Base-by-base conservation (phyloP, 2,888 invertebrate genomes). In the Apodemia duryi region DNA sequence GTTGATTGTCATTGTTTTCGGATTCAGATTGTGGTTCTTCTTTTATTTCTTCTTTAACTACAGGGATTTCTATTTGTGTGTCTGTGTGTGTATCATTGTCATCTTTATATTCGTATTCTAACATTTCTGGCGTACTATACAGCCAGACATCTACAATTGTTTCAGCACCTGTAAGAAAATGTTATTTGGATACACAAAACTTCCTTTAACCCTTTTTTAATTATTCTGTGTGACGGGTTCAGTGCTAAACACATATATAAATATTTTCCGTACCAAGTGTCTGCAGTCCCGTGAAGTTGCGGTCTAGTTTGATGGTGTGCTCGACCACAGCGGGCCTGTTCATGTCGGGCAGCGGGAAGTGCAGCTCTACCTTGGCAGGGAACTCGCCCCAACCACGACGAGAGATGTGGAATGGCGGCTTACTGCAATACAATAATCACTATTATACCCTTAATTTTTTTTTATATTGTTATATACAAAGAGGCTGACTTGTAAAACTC, bases 221-320 rank as follows among this genome's bases (percentile, higher is more conserved):
- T 21, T 21, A 21, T 21, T 38, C 2, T 9, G 9, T 38, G 9
- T 2, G 38, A 38, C 9, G 9, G 38, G 38, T 9, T 38, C 38
- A 38, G 38, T 38, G 38, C 38, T 38, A 38, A 7, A 38, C 38
- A 38, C 38, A 38, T 38, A 9, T 38, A 9, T 32, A 4, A 5
- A 35, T 35, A 4, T 35, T 4, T 41, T 1, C 1, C 43, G 28
- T 75, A 94, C 95, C 96, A 73, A 97, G 86, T 0, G 96, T 97
- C 88, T 97, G 97, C 67, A 97, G 82, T 2, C 98, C 98, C 1
- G 96, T 96, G 77, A 95, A 95, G 41, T 95, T 95, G 70, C 95
- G 93, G 83, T 98, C 98, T 69, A 98, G 87, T 77, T 96, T 95
- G 73, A 97, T 92, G 74, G 94, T 93, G 83, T 98, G 98, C 64